Evolutionary conservation across 2,888 invertebrate species (phyloP).

Genomic region (Eupithecia exiguata): DNA sequence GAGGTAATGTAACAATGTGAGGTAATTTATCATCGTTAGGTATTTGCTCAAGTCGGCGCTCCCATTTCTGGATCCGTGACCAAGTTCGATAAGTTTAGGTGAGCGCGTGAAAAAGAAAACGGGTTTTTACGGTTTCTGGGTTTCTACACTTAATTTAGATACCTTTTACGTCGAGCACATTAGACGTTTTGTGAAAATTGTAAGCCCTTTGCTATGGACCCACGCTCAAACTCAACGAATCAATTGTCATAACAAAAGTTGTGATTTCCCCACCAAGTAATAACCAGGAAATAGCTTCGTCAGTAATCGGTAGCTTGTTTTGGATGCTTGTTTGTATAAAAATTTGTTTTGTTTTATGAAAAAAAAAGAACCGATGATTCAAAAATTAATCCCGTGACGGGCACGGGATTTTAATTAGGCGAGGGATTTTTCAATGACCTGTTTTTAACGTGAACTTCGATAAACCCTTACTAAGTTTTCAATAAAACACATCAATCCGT

Average conservation of each 20-base stretch:
- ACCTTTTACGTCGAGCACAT: too few relatives aligned
- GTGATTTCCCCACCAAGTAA: not conserved
- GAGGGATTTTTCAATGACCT: too few relatives aligned
- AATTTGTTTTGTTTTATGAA: not conserved
- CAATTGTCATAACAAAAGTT: not conserved
- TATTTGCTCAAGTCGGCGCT: constrained; percentile 11
- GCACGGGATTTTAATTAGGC: too few relatives aligned
- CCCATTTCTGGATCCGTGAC: constrained; percentile 24
- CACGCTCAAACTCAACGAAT: too few relatives aligned
- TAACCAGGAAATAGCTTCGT: not conserved
- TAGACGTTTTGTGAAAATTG: too few relatives aligned
- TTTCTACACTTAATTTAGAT: too few relatives aligned
- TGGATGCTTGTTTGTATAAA: not conserved
- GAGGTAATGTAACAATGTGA: constrained; percentile 12
- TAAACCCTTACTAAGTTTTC: not conserved
- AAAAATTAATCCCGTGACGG: too few relatives aligned
- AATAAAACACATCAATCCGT: not conserved
- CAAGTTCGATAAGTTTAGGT: not conserved
- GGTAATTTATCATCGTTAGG: constrained; percentile 35
- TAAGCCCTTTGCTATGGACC: too few relatives aligned
- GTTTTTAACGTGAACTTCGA: not conserved
- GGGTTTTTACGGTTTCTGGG: too few relatives aligned
- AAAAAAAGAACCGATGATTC: too few relatives aligned
- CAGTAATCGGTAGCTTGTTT: not conserved
- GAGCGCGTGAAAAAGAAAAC: too few relatives aligned